These are phyloP conservation scores for Cettia cetti DNA, from an alignment of 2,113 vertebrate genomes.

Conservation along the genomic window DNA sequence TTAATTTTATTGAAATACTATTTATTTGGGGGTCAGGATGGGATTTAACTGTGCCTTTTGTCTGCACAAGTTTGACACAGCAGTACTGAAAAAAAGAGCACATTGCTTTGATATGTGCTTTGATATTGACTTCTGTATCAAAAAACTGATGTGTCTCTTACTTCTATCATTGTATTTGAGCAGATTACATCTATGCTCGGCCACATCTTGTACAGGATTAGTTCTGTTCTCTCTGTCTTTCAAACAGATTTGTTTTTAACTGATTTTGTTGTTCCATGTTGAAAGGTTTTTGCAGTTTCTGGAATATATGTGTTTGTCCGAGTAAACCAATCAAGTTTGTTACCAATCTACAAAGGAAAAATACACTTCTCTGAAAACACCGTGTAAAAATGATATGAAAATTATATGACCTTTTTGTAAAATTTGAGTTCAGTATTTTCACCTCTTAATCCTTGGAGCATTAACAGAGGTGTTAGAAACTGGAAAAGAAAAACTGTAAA, in stretches of 20 bases:
- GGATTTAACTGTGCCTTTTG: not conserved
- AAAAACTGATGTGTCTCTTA: not conserved
- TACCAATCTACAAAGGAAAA: not conserved
- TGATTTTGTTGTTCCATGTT: not conserved
- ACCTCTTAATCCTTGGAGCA: not conserved
- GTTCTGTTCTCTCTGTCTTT: not conserved
- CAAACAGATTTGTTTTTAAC: not conserved
- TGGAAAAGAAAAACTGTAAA: not conserved
- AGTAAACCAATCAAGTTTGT: not conserved
- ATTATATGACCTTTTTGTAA: not conserved
- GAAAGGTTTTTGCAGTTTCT: not conserved
- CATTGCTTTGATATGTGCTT: not conserved
- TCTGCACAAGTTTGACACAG: not conserved
- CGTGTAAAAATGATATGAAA: not conserved
- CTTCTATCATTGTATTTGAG: not conserved
- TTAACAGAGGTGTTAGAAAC: not conserved
- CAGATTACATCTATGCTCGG: not conserved
- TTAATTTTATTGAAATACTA: not conserved
- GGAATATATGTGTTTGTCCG: not conserved
- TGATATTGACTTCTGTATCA: not conserved
- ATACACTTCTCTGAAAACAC: rapidly evolving
- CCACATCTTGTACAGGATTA: not conserved
- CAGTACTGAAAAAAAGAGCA: not conserved
- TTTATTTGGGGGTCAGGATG: not conserved
- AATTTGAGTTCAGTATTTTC: not conserved